These are phyloP conservation scores for Oxyruncus cristatus DNA, from an alignment of 2,113 vertebrate genomes.

Conservation along the genomic window DNA sequence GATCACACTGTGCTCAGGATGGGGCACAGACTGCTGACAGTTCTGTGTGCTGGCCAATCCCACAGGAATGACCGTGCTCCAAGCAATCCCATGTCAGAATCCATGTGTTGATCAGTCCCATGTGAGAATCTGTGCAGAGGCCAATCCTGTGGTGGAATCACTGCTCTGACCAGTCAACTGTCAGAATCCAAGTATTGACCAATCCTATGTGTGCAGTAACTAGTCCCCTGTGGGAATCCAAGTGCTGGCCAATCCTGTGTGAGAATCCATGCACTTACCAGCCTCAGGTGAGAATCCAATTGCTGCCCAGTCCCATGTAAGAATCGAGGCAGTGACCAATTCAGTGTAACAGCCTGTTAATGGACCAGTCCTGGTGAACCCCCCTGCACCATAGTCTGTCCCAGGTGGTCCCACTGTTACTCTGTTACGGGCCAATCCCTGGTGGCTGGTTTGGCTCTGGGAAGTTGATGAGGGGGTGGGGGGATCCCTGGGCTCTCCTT, in stretches of 20 bases:
- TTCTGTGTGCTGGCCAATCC: neutral
- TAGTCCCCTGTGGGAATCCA: neutral
- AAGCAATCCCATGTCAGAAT: neutral
- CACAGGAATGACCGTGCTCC: rapidly evolving
- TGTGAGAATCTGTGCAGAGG: rapidly evolving
- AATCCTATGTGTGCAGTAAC: too few relatives aligned
- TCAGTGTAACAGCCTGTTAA: neutral
- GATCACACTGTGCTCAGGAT: rapidly evolving
- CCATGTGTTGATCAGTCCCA: neutral
- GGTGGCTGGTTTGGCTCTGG: neutral
- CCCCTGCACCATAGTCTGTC: neutral
- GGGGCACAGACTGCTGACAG: neutral
- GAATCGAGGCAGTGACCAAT: neutral
- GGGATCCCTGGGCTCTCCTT: rapidly evolving
- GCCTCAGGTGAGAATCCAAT: neutral
- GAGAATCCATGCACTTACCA: neutral
- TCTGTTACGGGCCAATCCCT: rapidly evolving
- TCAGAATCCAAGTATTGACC: neutral
- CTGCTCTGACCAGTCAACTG: neutral
- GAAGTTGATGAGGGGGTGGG: rapidly evolving
- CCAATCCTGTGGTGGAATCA: neutral
- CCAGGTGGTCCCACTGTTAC: neutral
- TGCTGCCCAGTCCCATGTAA: neutral
- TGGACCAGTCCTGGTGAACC: neutral
- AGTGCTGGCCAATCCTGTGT: neutral